phyloP scores from a whole-genome alignment of 2,888 invertebrate genomes.

The Tipula confusa region DNA sequence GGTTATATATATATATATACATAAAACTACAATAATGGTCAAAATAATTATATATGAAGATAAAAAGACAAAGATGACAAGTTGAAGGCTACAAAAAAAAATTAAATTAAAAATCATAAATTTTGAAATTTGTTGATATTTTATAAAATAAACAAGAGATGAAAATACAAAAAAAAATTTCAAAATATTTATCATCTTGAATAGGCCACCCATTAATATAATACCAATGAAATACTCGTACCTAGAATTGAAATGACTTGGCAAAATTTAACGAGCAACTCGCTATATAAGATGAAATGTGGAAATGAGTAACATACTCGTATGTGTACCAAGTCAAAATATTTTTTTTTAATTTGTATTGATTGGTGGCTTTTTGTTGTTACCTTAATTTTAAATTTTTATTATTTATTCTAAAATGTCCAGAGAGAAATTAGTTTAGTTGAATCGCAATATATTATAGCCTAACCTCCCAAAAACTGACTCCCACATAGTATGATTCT shows the following conservation, averaged over 20 bases:
- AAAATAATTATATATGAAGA: no score
- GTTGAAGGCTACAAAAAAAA: slow-evolving; percentile 17
- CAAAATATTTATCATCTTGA: slow-evolving; percentile 12
- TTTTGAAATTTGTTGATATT: slow-evolving; percentile 25
- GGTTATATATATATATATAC: no score
- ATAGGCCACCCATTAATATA: background rate
- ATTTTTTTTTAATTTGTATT: background rate
- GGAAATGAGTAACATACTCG: background rate
- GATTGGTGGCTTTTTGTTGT: background rate
- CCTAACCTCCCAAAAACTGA: no score
- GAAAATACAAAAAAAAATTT: background rate
- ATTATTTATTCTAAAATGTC: no score
- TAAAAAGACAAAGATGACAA: slow-evolving; percentile 8
- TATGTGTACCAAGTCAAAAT: background rate
- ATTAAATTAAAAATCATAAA: background rate
- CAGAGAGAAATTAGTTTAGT: no score
- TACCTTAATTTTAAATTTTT: no score
- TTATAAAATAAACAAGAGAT: slow-evolving; percentile 6
- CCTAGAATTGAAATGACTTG: background rate
- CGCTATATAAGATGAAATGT: background rate
- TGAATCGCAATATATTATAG: no score
- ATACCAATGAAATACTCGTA: background rate
- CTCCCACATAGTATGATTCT: no score
- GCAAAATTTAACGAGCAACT: background rate
- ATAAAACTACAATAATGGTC: no score